A percentile compares a stretch with the other conserved stretches of the same genome.
These are phyloP conservation scores for Trissolcus japonicus DNA, from an alignment of 2,888 invertebrate species.

Conservation along the genomic window DNA sequence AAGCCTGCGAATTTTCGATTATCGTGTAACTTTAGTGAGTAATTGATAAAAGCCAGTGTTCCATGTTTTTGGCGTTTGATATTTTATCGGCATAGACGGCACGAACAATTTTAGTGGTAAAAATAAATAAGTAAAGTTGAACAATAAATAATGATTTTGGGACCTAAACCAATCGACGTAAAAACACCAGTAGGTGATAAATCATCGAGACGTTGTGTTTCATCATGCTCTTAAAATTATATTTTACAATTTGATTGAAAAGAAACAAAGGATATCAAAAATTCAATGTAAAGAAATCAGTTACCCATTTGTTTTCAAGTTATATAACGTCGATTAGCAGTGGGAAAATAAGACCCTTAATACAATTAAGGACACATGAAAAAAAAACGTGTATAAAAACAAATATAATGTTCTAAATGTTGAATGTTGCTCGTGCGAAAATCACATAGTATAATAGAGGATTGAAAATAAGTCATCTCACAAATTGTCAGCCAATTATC, in stretches of 20 bases:
- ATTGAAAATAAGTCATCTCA: slow-evolving; percentile 8
- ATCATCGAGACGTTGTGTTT: not conserved
- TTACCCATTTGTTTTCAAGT: not conserved
- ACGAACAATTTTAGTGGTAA: no score
- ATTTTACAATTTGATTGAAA: not conserved
- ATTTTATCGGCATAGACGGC: no score
- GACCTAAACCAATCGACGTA: slow-evolving; percentile 38
- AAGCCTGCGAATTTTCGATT: not conserved
- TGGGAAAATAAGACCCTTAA: slow-evolving; percentile 52
- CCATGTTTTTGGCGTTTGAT: no score
- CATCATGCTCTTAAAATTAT: no score
- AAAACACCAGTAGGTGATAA: slow-evolving; percentile 35
- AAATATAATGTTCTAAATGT: slow-evolving; percentile 53
- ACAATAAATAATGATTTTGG: slow-evolving; percentile 47
- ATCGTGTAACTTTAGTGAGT: no score
- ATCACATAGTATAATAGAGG: slow-evolving; percentile 44
- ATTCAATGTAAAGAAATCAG: not conserved
- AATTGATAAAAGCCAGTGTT: no score
- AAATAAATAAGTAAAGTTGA: slow-evolving; percentile 1
- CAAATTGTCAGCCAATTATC: slow-evolving; percentile 10
- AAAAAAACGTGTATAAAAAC: slow-evolving; percentile 10
- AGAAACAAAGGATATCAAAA: not conserved
- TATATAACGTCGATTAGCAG: slow-evolving; percentile 1
- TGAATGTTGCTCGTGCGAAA: slow-evolving; percentile 53
- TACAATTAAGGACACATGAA: slow-evolving; percentile 45